Evolutionary conservation across 1,140 invertebrate species (phyloP), one percentile per base, ranked within the genome.

Genomic region (Trachymyrmex cornetzi): DNA sequence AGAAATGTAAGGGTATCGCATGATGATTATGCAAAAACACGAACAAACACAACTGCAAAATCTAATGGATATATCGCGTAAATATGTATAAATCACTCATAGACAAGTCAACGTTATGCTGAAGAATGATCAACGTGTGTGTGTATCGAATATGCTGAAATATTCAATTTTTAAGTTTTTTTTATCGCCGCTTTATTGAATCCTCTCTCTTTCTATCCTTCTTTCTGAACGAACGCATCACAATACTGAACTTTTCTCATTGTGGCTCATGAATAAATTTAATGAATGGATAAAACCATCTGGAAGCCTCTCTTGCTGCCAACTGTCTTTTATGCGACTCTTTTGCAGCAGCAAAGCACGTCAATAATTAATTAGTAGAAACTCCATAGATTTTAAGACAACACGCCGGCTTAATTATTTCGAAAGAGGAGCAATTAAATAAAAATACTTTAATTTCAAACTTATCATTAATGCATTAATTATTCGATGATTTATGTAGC

Each of bases 201-300:
- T 22, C 14, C 22, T 50, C 11, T 44, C 0, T 48, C 24, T 50
- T 12, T 19, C 24, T 22, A 14, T 66, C 9, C 1, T 2, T 24
- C 12, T 24, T 53, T 38, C 9, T 44, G 14, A 12, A n/a, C 19
- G 16, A 22, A 3, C 24, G 48, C 19, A 12, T 14, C 27, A 12
- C n/a, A 48, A 16, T 5, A 61, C 24, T 16, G 16, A 53, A 19
- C 14, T 71, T 7, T 16, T 71, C 19, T n/a, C 12, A 44, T 44
- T 44, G 38, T 44, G 11, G 1, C 38, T 44, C 9, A 1, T 44
- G 38, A 44, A 9, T 44, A 0, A 44, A 44, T 14, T 44, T 63
- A 87, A 72, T 53, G 22, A 87, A 71, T 14, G 6, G 3, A 0
- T 61, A n/a, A 27, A 86, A 80, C n/a, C 5, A 24, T 61, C 85